phyloP scores from a whole-genome alignment of 1,140 invertebrate species.

The Meteorus sp. region DNA sequence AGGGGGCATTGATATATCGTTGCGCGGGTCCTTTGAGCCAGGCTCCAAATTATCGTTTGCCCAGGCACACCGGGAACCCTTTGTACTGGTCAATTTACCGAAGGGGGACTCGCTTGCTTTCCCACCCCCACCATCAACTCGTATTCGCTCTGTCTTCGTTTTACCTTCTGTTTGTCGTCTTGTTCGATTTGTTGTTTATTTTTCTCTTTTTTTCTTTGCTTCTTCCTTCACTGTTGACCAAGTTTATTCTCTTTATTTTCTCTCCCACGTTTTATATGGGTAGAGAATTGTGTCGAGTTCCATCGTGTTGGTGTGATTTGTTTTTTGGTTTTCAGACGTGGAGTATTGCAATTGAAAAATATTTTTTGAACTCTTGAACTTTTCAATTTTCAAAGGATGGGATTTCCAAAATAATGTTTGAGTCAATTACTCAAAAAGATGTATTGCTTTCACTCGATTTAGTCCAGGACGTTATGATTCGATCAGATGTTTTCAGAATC shows the following conservation, averaged over 20 bases:
- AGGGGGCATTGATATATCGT: conserved; percentile 61
- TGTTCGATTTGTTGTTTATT: conserved; percentile 16
- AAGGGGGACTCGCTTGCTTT: conserved; percentile 18
- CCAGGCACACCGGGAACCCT: conserved; percentile 29
- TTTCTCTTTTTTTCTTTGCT: conserved; percentile 10
- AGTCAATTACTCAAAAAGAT: too few relatives aligned
- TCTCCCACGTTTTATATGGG: too few relatives aligned
- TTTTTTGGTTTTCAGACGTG: too few relatives aligned
- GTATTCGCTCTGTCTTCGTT: conserved; percentile 17
- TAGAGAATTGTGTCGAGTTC: too few relatives aligned
- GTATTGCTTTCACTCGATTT: too few relatives aligned
- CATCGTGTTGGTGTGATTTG: too few relatives aligned
- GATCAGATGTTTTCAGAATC: too few relatives aligned
- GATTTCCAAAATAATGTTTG: too few relatives aligned
- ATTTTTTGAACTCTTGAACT: neutral
- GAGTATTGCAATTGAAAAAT: too few relatives aligned
- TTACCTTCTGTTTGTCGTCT: conserved; percentile 15
- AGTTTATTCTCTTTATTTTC: conserved; percentile 20
- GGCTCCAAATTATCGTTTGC: conserved; percentile 33
- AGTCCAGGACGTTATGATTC: too few relatives aligned
- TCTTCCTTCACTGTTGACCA: neutral
- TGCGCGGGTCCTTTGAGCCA: conserved; percentile 58
- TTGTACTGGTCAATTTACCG: conserved; percentile 33
- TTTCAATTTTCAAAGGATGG: neutral
- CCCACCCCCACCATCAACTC: conserved; percentile 12